Conservation (phyloP, 1,140 invertebrate genomes). For the Trachymyrmex septentrionalis region DNA sequence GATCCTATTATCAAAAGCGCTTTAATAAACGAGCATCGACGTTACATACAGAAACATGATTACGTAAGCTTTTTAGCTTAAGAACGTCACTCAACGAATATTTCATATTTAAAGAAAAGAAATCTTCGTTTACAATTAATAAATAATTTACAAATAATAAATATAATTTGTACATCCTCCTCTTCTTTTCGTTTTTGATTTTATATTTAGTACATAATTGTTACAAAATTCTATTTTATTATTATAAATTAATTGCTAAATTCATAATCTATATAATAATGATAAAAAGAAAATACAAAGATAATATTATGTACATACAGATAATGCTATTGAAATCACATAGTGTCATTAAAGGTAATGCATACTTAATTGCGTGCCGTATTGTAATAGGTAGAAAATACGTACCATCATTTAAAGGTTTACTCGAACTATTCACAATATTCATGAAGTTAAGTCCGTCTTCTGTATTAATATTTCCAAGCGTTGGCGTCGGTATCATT, state of each 20-base stretch:
- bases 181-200: not conserved
- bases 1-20: slow-evolving; percentile 56
- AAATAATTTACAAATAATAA: not conserved
- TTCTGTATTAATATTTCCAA: slow-evolving; percentile 83
- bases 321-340: not conserved
- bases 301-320: not conserved
- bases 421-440: slow-evolving; percentile 84
- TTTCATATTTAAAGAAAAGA: slow-evolving; percentile 4
- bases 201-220: not conserved
- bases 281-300: not conserved
- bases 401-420: slow-evolving; percentile 82
- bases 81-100: slow-evolving; percentile 4
- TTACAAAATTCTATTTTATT: not conserved
- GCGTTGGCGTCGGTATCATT: slow-evolving; percentile 76
- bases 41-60: slow-evolving; percentile 18
- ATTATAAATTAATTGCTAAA: not conserved
- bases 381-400: slow-evolving; percentile 1
- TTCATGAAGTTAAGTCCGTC: slow-evolving; percentile 84
- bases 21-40: slow-evolving; percentile 33
- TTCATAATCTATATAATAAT: not conserved
- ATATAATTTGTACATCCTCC: not conserved
- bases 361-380: not conserved
- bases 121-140: not conserved
- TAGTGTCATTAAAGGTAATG: not conserved
- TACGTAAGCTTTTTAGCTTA: slow-evolving; percentile 45